phyloP scores from a whole-genome alignment of 64 coral and sea anemone genomes.

The Montipora cactus region DNA sequence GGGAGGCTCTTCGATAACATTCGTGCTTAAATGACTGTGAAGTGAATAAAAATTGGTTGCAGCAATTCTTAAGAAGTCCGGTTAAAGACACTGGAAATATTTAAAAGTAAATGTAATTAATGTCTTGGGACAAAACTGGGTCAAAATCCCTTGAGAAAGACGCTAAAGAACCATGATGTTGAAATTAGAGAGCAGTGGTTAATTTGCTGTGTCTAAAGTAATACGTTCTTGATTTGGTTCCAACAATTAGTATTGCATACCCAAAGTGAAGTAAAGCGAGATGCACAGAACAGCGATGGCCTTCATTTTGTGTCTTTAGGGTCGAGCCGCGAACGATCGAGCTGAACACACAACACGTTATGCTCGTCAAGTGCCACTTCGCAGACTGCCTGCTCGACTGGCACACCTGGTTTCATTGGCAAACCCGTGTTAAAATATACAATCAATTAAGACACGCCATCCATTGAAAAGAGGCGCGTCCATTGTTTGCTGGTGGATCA shows the following conservation, averaged over 20 bases:
- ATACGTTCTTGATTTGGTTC: background rate
- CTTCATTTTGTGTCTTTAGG: slow-evolving; percentile 28
- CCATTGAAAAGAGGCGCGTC: background rate
- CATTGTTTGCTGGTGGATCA: background rate
- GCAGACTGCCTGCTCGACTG: background rate
- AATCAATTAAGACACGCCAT: background rate
- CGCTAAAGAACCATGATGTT: background rate
- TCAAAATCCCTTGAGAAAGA: no score
- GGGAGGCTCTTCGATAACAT: background rate
- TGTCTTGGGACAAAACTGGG: no score
- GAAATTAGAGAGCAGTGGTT: background rate
- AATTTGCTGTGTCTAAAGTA: background rate
- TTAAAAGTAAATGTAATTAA: no score
- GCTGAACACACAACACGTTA: background rate
- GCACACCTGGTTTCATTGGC: background rate
- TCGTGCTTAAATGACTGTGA: background rate
- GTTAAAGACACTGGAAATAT: no score
- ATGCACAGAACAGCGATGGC: background rate
- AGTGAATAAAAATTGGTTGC: background rate
- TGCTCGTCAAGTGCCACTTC: background rate
- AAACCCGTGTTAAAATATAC: slow-evolving; percentile 21
- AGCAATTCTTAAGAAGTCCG: background rate
- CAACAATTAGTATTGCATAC: background rate
- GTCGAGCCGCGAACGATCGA: background rate
- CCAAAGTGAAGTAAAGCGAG: slow-evolving; percentile 18